phyloP scores from a whole-genome alignment of 2,113 vertebrate species.

The Anguilla rostrata region DNA sequence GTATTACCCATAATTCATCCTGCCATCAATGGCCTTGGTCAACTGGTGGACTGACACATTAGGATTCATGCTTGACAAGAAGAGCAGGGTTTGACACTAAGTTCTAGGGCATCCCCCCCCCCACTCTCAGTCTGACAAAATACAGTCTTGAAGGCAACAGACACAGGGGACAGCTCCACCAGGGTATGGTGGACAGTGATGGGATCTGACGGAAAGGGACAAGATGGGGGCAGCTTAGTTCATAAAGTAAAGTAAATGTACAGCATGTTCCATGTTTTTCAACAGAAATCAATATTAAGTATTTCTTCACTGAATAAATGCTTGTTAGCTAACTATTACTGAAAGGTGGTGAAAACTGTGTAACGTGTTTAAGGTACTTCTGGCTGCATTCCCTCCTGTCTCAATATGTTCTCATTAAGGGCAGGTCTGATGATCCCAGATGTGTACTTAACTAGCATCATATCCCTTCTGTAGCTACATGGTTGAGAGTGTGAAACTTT shows the following conservation, averaged over 20 bases:
- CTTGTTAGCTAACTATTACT: not conserved
- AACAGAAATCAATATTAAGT: not conserved
- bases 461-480: too few relatives aligned
- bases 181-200: not conserved
- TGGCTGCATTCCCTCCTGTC: too few relatives aligned
- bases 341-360: too few relatives aligned
- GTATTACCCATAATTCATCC: slow-evolving; percentile 4
- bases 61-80: not conserved
- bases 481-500: too few relatives aligned
- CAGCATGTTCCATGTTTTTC: not conserved
- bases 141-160: not conserved
- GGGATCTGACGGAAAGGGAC: not conserved
- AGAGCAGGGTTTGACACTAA: not conserved
- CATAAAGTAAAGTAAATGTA: not conserved
- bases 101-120: not conserved
- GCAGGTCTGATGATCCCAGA: too few relatives aligned
- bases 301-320: not conserved
- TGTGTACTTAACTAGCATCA: too few relatives aligned
- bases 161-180: not conserved
- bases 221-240: not conserved
- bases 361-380: too few relatives aligned
- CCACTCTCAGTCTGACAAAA: not conserved
- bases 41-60: not conserved
- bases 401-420: too few relatives aligned
- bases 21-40: not conserved